Evolutionary conservation across 2,888 invertebrate genomes (phyloP), one percentile per base, ranked within the genome.

Genomic region (Phyllotreta cruciferae): DNA sequence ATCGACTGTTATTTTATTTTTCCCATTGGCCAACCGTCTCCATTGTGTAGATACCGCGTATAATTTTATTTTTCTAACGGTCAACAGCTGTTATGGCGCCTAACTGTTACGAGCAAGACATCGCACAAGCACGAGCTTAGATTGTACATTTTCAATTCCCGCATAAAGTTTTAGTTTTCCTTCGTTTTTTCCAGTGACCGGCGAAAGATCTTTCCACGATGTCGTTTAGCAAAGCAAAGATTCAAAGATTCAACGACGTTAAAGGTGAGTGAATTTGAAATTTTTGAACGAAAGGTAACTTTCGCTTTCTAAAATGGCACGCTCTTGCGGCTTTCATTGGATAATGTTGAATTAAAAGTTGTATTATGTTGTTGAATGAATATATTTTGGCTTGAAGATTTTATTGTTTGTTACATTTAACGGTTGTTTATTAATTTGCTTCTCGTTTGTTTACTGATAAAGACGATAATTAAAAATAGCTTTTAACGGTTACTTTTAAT

Each of bases 171-270:
- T 24, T 4, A 24, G 24, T 24, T 24, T 24, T 24, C 24, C 24
- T 24, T 24, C 24, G 24, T 24, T 24, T 24, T 24, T 24, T 24
- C 24, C 24, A 24, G 24, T 24, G 24, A 24, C 38, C 24, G 45
- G 5, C 37, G 34, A n/a, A 24, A 50, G 37, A 11, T 11, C 49
- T 44, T 37, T 49, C 60, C 60, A 76, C 64, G 52, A 85, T 85
- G 85, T 84, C 85, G 47, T 86, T 86, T 74, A 81, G 85, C n/a
- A 84, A 84, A 76, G 85, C 86, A 0, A 84, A 83, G 77, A 78
- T 85, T 45, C 82, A 83, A 68, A 80, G 86, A 49, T 86, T 86
- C 74, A 86, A 86, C 72, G 85, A 86, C 65, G 75, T 81, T 37
- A 77, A 78, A 71, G 81, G 85, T 85, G 76, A 83, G 84, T 82